Conservation (phyloP, 1,140 invertebrate species). For the Zaprionus nigranus region DNA sequence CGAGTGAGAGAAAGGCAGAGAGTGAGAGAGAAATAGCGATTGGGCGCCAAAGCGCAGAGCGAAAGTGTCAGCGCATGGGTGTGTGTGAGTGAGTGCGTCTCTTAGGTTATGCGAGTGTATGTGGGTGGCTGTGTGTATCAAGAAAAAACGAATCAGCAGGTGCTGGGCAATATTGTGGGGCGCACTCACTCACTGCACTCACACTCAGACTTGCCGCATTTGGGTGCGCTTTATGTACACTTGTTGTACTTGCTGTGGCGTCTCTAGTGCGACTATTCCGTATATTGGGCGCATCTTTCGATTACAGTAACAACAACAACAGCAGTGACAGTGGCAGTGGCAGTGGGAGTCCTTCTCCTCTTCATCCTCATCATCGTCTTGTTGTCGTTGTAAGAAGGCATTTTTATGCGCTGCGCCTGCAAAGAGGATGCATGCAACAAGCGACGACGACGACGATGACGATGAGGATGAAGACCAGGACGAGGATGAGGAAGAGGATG, state of each 20-base stretch:
- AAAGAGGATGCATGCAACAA: slow-evolving; percentile 76
- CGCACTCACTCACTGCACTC: slow-evolving; percentile 18
- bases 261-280: slow-evolving; percentile 27
- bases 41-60: slow-evolving; percentile 25
- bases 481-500: slow-evolving; percentile 26
- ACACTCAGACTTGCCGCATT: slow-evolving; percentile 29
- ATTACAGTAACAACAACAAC: slow-evolving; percentile 70
- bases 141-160: slow-evolving; percentile 70
- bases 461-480: slow-evolving; percentile 31
- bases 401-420: slow-evolving; percentile 67
- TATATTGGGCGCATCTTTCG: slow-evolving; percentile 75
- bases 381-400: slow-evolving; percentile 73
- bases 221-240: slow-evolving; percentile 38
- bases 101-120: background rate
- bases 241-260: slow-evolving; percentile 32
- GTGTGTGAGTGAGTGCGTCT: background rate
- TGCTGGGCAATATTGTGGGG: slow-evolving; percentile 74
- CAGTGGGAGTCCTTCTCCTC: slow-evolving; percentile 19
- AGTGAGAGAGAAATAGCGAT: slow-evolving; percentile 26
- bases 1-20: background rate
- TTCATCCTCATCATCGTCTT: slow-evolving; percentile 7
- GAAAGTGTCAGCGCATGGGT: slow-evolving; percentile 47
- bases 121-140: slow-evolving; percentile 49
- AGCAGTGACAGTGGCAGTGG: slow-evolving; percentile 39
- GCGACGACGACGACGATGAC: slow-evolving; percentile 48